Base-by-base conservation (phyloP, 2,888 invertebrate species). In the Drosophila maculinotata region DNA sequence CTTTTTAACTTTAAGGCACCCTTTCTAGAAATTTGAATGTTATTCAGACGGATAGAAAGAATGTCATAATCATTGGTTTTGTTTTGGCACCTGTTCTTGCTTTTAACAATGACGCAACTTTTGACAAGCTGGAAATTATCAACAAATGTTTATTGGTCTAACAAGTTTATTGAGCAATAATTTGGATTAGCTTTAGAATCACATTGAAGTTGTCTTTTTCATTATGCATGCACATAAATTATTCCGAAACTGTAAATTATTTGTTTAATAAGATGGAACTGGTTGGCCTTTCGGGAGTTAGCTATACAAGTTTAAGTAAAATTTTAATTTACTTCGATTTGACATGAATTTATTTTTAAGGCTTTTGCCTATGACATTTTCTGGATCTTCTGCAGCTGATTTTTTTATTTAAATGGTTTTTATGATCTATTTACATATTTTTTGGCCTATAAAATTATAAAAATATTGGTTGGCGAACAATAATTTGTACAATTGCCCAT, bases 221-320 rank as follows among this genome's bases (percentile, higher is more conserved):
- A 72, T 65, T 84, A 84, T 74, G 59, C 70, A 79, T 84, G 82
- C 75, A 38, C 81, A 79, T 79, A 81, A 78, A 81, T 79, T 84
- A 77, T 59, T 17, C 47, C 38, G 39, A 60, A 64, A 73, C 69
- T 76, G 73, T 79, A 79, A 79, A 84, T 77, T 73, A 77, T 53
- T 68, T 63, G 62, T 38, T 69, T 56, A 73, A 83, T 66, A 57
- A 62, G 67, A 60, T 71, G 41, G 45, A 64, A 67, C 60, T 74
- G 53, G 81, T 59, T 76, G 45, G 57, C 68, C 65, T 66, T 80
- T 78, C 30, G 28, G 25, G n/a, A 2, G 15, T 33, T 2, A 31
- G 1, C 23, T 48, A 38, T 42, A 52, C 36, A 51, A 30, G 52
- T 63, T 10, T 53, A 57, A 14, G 17, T 20, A 33, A 26, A 35